Base-by-base conservation (phyloP, 2,113 vertebrate genomes). In the Numida meleagris region DNA sequence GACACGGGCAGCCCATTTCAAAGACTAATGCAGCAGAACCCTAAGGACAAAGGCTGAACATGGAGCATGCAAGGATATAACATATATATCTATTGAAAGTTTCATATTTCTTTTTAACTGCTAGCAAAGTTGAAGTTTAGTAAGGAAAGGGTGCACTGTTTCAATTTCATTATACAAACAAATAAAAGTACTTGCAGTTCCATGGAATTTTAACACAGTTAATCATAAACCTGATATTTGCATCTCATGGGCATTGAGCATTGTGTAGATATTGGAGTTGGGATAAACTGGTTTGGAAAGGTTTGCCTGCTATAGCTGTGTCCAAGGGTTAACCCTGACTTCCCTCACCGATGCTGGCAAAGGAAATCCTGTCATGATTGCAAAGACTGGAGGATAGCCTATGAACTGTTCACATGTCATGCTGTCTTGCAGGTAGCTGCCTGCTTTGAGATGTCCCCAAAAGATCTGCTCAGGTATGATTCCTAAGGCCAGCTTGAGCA, bases 161-260 rank as follows among this genome's bases (percentile, higher is more conserved):
- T 89, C 81, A 51, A 89, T 93, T 93, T 95, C 82, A 27, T 42
- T 85, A 86, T 42, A 66, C 73, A 94, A 96, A 87, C 90, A 96
- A 95, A 94, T 86, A 92, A 90, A 95, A 93, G 82, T 79, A 55
- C 81, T 86, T 80, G 34, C 42, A 86, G 92, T 97, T 97, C 94
- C 73, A 65, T 72, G 86, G 96, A 97, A 97, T 96, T 96, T 95
- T 95, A 95, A 96, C 76, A 43, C 59, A 75, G 96, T 97, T 97
- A 97, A 97, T 96, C 86, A 97, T 96, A 97, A 97, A 96, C 94
- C 68, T 55, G 70, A 62, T 92, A 96, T 96, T 97, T 97, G 86
- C 94, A 85, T 95, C 92, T 91, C 81, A 86, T 1, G 50, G 85
- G 83, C 83, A 91, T 29, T 84, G 87, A 95, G 70, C 91, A 84